These are phyloP conservation scores for Eremobia ochroleuca DNA, from an alignment of 2,888 invertebrate genomes.

Conservation along the genomic window DNA sequence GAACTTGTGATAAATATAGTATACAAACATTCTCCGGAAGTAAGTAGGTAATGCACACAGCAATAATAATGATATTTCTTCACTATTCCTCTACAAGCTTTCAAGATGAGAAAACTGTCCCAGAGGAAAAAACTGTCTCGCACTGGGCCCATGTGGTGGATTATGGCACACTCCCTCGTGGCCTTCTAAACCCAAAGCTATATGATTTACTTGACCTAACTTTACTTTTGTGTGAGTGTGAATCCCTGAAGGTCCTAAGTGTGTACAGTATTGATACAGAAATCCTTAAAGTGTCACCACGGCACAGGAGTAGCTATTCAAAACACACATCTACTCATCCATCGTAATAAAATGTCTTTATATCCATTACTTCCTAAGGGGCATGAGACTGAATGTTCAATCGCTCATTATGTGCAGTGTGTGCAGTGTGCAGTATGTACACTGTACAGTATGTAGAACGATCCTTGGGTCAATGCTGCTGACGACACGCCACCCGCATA, in stretches of 20 bases:
- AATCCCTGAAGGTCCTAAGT: neutral
- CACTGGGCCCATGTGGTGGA: neutral
- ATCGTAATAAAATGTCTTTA: slow-evolving; percentile 27
- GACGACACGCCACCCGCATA: slow-evolving; percentile 36
- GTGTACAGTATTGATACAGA: neutral
- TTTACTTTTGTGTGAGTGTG: neutral
- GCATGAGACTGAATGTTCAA: slow-evolving; percentile 43
- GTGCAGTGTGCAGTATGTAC: too few relatives aligned
- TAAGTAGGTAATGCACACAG: neutral
- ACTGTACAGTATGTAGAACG: slow-evolving; percentile 45
- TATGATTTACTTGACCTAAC: neutral
- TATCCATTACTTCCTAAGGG: slow-evolving; percentile 42
- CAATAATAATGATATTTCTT: neutral
- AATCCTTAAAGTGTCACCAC: slow-evolving; percentile 9
- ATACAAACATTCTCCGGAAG: slow-evolving; percentile 33
- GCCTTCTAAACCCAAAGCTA: neutral
- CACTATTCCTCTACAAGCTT: too few relatives aligned
- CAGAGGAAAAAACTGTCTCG: neutral
- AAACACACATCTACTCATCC: neutral
- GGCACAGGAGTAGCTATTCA: neutral
- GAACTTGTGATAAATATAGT: slow-evolving; percentile 52
- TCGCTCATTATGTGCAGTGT: slow-evolving; percentile 38
- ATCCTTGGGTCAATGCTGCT: slow-evolving; percentile 54
- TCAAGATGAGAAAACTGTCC: neutral
- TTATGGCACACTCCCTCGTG: neutral